These are phyloP conservation scores for Andrena hattorfiana DNA, from an alignment of 2,888 invertebrate species.

Conservation along the genomic window DNA sequence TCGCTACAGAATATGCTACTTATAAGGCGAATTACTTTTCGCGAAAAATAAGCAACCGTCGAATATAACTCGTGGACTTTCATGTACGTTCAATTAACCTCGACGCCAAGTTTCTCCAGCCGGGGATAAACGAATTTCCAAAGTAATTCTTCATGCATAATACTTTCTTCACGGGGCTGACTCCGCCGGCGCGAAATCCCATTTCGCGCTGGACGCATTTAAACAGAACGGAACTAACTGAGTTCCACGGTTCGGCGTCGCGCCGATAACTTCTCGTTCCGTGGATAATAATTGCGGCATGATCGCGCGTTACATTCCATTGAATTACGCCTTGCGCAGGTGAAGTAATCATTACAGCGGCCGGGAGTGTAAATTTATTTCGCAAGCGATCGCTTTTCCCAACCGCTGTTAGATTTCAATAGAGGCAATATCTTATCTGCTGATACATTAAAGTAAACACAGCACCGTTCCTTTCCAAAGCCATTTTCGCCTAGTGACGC, in stretches of 20 bases:
- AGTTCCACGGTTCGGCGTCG: slow-evolving; percentile 11
- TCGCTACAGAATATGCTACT: too few relatives aligned
- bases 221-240: slow-evolving; percentile 52
- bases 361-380: neutral
- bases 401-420: slow-evolving; percentile 7
- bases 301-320: slow-evolving; percentile 23
- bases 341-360: slow-evolving; percentile 13
- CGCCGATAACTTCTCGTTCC: slow-evolving; percentile 10
- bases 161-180: slow-evolving; percentile 2
- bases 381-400: slow-evolving; percentile 1
- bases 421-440: slow-evolving; percentile 53
- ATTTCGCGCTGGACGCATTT: slow-evolving; percentile 8
- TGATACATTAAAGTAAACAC: slow-evolving; percentile 30
- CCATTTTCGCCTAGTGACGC: slow-evolving; percentile 17
- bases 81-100: too few relatives aligned
- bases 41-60: neutral
- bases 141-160: neutral
- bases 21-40: too few relatives aligned
- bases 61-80: too few relatives aligned
- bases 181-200: neutral
- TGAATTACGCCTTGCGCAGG: neutral
- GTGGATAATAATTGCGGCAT: neutral
- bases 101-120: neutral
- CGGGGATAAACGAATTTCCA: neutral
- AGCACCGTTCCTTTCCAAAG: slow-evolving; percentile 4